These are phyloP conservation scores for Tryphoninae sp. DNA, from an alignment of 2,888 invertebrate species.

Conservation along the genomic window DNA sequence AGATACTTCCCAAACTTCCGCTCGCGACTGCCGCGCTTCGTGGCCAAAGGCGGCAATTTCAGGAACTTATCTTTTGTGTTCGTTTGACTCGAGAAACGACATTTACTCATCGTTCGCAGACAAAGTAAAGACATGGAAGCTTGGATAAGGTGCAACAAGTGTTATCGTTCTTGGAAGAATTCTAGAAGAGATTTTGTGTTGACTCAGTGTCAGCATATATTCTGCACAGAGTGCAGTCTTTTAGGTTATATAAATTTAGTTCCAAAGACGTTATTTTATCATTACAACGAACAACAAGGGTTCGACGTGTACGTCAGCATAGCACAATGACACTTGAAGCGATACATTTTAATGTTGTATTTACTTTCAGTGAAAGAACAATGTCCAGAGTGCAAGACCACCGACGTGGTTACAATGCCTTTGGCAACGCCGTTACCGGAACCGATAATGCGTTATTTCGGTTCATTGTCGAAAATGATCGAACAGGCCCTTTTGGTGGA, in stretches of 20 bases:
- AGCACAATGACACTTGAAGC: too few species aligned
- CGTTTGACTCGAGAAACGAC: too few species aligned
- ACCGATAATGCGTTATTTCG: slow-evolving; percentile 26
- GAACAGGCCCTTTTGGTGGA: neutral
- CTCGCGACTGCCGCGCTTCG: too few species aligned
- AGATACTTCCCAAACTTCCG: too few species aligned
- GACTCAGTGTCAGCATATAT: slow-evolving; percentile 54
- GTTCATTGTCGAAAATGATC: neutral
- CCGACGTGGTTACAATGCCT: neutral
- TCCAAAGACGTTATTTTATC: neutral
- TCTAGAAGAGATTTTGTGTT: slow-evolving; percentile 28
- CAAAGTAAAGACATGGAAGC: slow-evolving; percentile 9
- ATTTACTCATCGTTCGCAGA: neutral
- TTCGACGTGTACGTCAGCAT: neutral
- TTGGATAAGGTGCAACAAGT: slow-evolving; percentile 56
- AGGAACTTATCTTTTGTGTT: too few species aligned
- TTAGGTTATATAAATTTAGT: neutral
- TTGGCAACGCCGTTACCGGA: slow-evolving; percentile 29
- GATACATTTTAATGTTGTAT: neutral
- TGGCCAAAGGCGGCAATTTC: too few species aligned
- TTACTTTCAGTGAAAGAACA: neutral
- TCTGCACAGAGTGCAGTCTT: slow-evolving; percentile 40
- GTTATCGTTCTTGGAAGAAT: slow-evolving; percentile 16
- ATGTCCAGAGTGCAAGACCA: slow-evolving; percentile 44
- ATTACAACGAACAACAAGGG: neutral